Evolutionary conservation across 2,888 invertebrate genomes (phyloP).

Genomic region (Metellina segmentata): DNA sequence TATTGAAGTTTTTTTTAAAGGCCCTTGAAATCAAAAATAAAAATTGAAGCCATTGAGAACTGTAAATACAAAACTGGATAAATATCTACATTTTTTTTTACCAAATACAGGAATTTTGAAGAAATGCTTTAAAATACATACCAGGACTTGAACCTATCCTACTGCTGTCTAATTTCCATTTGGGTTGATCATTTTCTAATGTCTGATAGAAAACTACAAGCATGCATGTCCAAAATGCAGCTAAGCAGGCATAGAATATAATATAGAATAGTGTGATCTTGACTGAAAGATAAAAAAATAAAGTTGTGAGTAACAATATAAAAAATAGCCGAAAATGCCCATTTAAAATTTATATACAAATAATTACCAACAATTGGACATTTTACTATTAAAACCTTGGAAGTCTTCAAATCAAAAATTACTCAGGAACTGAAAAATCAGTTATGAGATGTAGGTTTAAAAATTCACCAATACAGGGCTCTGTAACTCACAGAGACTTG

Average conservation of each 20-base stretch:
- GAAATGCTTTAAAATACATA: constrained; percentile 81
- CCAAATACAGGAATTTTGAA: too few relatives aligned
- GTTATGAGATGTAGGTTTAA: too few relatives aligned
- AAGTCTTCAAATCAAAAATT: neutral
- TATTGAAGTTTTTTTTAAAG: too few relatives aligned
- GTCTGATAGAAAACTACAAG: constrained; percentile 97
- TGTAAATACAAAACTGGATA: too few relatives aligned
- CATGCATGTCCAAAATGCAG: constrained; percentile 96
- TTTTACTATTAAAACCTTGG: neutral
- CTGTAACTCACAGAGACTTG: too few relatives aligned
- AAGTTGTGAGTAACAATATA: neutral
- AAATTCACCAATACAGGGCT: too few relatives aligned
- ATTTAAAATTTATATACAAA: neutral
- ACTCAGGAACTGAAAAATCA: too few relatives aligned
- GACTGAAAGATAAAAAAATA: constrained; percentile 84
- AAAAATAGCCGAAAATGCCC: neutral
- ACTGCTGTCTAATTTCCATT: constrained; percentile 92
- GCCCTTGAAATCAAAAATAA: too few relatives aligned
- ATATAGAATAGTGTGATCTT: constrained; percentile 98
- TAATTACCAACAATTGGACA: neutral
- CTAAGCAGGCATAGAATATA: constrained; percentile 94
- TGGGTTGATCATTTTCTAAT: constrained; percentile 90
- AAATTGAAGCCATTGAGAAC: too few relatives aligned
- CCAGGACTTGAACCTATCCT: constrained; percentile 97
- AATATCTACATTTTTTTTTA: too few relatives aligned